Evolutionary conservation across 2,797 vertebrate species (phyloP).

Genomic region (Sarcophilus harrisii): DNA sequence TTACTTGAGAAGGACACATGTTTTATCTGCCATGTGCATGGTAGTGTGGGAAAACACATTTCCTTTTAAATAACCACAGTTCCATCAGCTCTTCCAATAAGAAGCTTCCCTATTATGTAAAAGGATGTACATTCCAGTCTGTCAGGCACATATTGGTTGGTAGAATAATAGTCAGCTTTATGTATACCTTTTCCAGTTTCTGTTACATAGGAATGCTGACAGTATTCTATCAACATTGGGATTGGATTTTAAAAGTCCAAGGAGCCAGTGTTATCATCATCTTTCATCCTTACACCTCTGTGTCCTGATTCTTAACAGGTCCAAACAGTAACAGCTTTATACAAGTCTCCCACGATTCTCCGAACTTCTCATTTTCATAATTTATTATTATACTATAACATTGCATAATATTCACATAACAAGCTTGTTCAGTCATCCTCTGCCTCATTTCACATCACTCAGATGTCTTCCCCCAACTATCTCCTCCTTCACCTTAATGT

Average conservation of each 20-base stretch:
- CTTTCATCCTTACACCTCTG: neutral
- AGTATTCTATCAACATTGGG: neutral
- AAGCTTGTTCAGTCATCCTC: neutral
- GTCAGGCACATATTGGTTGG: too few species aligned
- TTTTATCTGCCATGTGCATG: neutral
- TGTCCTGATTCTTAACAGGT: neutral
- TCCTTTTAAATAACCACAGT: neutral
- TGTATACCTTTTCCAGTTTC: neutral
- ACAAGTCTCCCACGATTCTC: neutral
- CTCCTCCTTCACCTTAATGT: slow-evolving; percentile 48
- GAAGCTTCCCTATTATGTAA: neutral
- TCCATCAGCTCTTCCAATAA: neutral
- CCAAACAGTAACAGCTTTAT: neutral
- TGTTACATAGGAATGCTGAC: neutral
- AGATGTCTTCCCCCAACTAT: slow-evolving; percentile 13
- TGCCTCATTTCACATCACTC: neutral
- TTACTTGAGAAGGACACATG: neutral
- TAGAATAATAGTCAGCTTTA: neutral
- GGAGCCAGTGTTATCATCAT: neutral
- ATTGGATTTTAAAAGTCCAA: neutral
- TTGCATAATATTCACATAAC: neutral
- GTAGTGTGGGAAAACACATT: neutral
- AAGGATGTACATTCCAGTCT: neutral
- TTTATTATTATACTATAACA: neutral
- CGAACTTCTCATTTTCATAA: neutral